Percentiles rank a stretch among this genome's conserved stretches.
These are phyloP conservation scores for Hylomyscus alleni DNA, from an alignment of 2,797 vertebrate species.

Conservation along the genomic window DNA sequence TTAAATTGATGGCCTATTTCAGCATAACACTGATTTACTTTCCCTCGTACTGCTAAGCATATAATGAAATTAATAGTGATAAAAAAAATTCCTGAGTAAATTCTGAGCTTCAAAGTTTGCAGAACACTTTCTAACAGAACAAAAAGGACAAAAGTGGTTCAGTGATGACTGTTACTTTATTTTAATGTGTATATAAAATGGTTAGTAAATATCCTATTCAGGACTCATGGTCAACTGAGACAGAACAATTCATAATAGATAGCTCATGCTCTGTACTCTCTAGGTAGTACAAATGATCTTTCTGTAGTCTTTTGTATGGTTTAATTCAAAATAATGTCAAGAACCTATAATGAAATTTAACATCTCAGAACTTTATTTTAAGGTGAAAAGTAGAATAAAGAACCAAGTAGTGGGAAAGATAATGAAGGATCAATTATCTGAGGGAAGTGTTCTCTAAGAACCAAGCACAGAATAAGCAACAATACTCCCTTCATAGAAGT, in stretches of 20 bases:
- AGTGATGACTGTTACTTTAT: not conserved
- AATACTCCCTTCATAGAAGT: too few species aligned
- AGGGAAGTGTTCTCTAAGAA: not conserved
- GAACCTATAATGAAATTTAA: not conserved
- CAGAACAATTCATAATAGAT: not conserved
- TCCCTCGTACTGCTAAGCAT: not conserved
- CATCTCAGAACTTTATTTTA: not conserved
- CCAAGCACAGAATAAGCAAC: not conserved
- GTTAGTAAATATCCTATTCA: not conserved
- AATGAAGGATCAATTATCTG: not conserved
- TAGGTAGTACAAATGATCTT: not conserved
- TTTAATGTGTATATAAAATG: conserved; percentile 24
- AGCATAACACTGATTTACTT: not conserved
- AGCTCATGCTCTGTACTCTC: not conserved
- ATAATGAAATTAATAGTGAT: not conserved
- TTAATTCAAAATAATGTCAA: not conserved
- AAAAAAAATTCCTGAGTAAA: not conserved
- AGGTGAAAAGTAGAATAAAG: not conserved
- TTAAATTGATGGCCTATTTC: not conserved
- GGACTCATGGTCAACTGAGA: not conserved
- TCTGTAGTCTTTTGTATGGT: not conserved
- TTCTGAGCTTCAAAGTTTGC: not conserved
- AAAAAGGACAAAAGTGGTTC: not conserved
- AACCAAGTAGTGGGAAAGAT: not conserved
- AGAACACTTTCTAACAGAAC: not conserved